Percentiles rank a stretch among this genome's conserved stretches.
Evolutionary conservation across 2,888 invertebrate species (phyloP).

Genomic region (Aspidapion aeneum): DNA sequence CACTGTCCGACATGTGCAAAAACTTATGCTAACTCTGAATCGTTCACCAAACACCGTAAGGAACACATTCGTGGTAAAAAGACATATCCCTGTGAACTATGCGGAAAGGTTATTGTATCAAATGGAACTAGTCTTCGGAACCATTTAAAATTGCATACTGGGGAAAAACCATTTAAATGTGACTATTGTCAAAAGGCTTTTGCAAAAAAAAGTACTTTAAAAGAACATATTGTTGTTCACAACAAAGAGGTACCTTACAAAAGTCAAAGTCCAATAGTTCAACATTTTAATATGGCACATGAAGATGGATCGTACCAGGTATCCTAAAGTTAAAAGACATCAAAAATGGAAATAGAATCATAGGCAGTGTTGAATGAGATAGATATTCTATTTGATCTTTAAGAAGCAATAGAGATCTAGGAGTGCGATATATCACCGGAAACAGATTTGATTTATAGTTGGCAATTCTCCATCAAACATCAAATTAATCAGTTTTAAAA

Average conservation of each 20-base stretch:
- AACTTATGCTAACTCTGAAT: neutral
- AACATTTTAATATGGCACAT: constrained; percentile 42
- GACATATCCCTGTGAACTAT: constrained; percentile 38
- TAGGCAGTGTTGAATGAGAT: too few relatives aligned
- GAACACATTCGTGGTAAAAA: constrained; percentile 6
- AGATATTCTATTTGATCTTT: too few relatives aligned
- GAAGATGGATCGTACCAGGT: too few relatives aligned
- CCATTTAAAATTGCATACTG: constrained; percentile 49
- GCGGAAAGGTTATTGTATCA: constrained; percentile 43
- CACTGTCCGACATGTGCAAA: too few relatives aligned
- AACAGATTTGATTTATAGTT: too few relatives aligned
- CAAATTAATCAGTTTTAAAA: too few relatives aligned
- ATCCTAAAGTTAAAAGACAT: too few relatives aligned
- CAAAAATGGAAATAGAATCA: too few relatives aligned
- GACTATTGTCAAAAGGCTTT: constrained; percentile 54
- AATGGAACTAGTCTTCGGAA: constrained; percentile 15
- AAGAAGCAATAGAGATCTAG: too few relatives aligned
- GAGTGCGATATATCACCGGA: too few relatives aligned
- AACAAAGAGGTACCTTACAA: constrained; percentile 53
- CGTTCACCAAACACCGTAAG: neutral
- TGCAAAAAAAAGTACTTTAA: constrained; percentile 48
- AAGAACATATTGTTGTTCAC: constrained; percentile 44
- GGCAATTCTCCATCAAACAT: too few relatives aligned
- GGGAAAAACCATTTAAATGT: constrained; percentile 53
- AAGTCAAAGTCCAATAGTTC: constrained; percentile 57